Base-by-base conservation (phyloP, 2,888 invertebrate species). In the Xylota segnis region DNA sequence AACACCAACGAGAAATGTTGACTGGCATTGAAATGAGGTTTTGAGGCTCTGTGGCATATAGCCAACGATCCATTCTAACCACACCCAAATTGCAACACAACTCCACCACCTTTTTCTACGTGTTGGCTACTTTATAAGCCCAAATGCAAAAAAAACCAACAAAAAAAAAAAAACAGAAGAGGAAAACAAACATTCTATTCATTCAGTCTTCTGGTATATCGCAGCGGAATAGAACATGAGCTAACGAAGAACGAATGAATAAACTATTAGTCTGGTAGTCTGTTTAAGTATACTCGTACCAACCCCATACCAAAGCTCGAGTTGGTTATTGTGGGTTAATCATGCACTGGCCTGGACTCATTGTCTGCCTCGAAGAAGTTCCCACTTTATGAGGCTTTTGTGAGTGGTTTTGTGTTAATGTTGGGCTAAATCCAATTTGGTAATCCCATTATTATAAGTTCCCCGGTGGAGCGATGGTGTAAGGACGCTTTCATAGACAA, bases 21-120 rank as follows among this genome's bases (percentile, higher is more conserved):
- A 71, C 58, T 83, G 65, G 58, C 43, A 77, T 59, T 65, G 50
- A 66, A 79, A 83, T 83, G 83, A 65, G 83, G 83, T 83, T 65
- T 75, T 82, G 70, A 70, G 76, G 68, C 65, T 63, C 58, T 71
- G 23, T 52, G 83, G 71, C 56, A 71, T 70, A 70, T 47, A 76
- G 61, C 59, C 52, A 66, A 23, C 50, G 40, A 47, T 59, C 58
- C 58, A 58, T 18, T 34, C 34, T n/a, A 14, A 45, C 43, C 29
- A n/a, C 59, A 32, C 4, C 0, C 34, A 5, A n/a, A 16, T 18
- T 47, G 37, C 50, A 50, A 40, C 27, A 9, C 37, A 9, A 34
- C 14, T n/a, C 6, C 12, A 7, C 12, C 50, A 52, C 14, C 43
- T 50, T 45, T 23, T 47, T 9, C 54, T 12, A 27, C 16, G 40